Conservation (phyloP, 2,888 invertebrate genomes). For the Catocala fraxini region DNA sequence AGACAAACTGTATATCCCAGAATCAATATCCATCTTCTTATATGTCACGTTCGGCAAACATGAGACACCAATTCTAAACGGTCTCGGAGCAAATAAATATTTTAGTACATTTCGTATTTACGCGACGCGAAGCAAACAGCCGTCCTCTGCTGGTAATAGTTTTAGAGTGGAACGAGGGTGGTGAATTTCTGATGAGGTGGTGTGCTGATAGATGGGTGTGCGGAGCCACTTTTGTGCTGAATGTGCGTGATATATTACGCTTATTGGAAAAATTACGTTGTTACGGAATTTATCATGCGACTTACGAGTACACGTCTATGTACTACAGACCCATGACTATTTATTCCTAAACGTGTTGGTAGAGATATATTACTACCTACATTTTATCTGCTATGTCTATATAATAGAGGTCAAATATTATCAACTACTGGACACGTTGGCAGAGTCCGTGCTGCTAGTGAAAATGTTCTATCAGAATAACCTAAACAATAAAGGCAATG, state of each 20-base stretch:
- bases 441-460: no score
- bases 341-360: no score
- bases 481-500: no score
- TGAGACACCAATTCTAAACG: slow-evolving; percentile 51
- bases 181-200: slow-evolving; percentile 33
- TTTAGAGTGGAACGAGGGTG: slow-evolving; percentile 34
- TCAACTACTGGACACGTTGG: no score
- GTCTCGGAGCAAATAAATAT: slow-evolving; percentile 61
- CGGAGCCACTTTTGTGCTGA: slow-evolving; percentile 8
- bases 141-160: slow-evolving; percentile 42
- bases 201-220: slow-evolving; percentile 17
- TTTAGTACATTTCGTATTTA: slow-evolving; percentile 62
- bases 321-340: no score
- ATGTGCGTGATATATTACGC: not conserved
- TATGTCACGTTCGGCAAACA: slow-evolving; percentile 66
- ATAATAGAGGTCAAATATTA: no score
- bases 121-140: slow-evolving; percentile 47
- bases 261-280: not conserved
- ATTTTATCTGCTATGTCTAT: no score
- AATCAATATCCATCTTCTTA: slow-evolving; percentile 54
- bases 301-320: no score
- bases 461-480: no score
- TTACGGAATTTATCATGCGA: no score
- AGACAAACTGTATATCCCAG: slow-evolving; percentile 47
- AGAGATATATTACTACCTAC: no score